These are phyloP conservation scores for Eurystomus glaucurus DNA, from an alignment of 2,797 vertebrate genomes.

Conservation along the genomic window DNA sequence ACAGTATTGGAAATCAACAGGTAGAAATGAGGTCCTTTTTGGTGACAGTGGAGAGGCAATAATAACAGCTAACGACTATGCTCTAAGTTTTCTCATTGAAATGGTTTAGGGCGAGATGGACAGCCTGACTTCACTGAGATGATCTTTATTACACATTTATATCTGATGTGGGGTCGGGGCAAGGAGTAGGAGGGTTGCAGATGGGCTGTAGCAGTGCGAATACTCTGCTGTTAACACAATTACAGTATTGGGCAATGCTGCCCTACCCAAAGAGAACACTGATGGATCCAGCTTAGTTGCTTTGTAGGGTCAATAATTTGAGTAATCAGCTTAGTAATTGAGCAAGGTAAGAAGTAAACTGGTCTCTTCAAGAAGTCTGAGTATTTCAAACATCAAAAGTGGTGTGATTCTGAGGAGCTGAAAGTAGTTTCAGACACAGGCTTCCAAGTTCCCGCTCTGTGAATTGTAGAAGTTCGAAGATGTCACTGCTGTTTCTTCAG, in stretches of 20 bases:
- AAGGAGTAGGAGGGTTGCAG: not conserved
- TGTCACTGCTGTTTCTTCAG: not conserved
- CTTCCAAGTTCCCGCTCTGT: not conserved
- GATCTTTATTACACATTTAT: not conserved
- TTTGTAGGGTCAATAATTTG: conserved; percentile 34
- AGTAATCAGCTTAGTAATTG: not conserved
- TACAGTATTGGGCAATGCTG: not conserved
- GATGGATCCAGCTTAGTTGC: conserved; percentile 15
- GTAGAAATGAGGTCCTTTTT: not conserved
- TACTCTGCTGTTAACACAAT: not conserved
- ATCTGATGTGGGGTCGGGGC: not conserved
- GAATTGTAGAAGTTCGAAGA: not conserved
- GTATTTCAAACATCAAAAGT: not conserved
- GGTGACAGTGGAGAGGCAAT: not conserved
- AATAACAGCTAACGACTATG: not conserved
- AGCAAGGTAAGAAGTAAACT: conserved; percentile 10
- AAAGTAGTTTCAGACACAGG: not conserved
- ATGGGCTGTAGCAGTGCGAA: not conserved
- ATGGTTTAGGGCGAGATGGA: not conserved
- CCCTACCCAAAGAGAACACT: not conserved
- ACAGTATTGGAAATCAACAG: not conserved
- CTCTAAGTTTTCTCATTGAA: not conserved
- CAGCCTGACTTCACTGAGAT: not conserved
- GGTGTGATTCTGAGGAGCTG: not conserved
- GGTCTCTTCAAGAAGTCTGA: not conserved